Conservation (phyloP, 1,140 invertebrate species). For the Medauroidea extradentata region DNA sequence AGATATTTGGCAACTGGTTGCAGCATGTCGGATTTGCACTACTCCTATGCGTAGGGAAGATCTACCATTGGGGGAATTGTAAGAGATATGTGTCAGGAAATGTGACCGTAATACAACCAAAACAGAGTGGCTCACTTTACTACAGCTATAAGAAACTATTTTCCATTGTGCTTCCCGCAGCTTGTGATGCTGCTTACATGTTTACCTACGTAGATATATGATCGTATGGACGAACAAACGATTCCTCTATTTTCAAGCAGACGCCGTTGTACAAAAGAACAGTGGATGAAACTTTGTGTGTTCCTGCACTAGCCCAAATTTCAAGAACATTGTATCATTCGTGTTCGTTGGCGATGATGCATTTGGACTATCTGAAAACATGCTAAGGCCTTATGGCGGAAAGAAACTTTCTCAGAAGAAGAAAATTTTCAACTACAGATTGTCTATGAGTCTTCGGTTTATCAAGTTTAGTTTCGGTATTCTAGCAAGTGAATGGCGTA, state of each 20-base stretch:
- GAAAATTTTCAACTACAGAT: constrained; percentile 31
- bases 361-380: constrained; percentile 17
- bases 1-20: not conserved
- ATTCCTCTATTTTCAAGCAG: constrained; percentile 34
- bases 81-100: not conserved
- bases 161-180: constrained; percentile 41
- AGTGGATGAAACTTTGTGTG: too few relatives aligned
- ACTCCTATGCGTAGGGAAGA: not conserved
- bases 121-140: constrained; percentile 32
- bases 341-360: constrained; percentile 30
- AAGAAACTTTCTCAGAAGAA: constrained; percentile 12
- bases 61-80: not conserved
- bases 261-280: not conserved
- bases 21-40: not conserved
- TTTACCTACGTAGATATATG: constrained; percentile 31
- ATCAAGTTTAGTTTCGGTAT: constrained; percentile 36
- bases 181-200: constrained; percentile 35
- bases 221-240: constrained; percentile 39
- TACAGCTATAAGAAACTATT: constrained; percentile 35
- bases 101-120: constrained; percentile 15
- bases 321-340: constrained; percentile 14
- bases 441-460: not conserved
- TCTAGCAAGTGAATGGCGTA: constrained; percentile 32
- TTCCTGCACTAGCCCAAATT: not conserved
- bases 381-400: constrained; percentile 19